Percentiles rank a stretch among this genome's conserved stretches.
Conservation (phyloP, 1,140 invertebrate genomes). For the Orius laevigatus region DNA sequence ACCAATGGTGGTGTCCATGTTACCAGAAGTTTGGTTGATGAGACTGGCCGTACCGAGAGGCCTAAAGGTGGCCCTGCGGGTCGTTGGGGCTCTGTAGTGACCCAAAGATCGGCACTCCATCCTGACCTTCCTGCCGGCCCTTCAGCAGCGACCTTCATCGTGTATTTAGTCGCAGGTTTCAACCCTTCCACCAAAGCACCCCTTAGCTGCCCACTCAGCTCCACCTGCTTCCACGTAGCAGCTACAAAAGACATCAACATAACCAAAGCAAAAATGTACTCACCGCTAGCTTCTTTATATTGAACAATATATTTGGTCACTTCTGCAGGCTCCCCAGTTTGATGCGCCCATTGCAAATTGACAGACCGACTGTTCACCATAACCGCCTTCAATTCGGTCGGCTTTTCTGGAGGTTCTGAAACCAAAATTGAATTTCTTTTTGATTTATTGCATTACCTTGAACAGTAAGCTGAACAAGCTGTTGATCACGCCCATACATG, state of each 20-base stretch:
- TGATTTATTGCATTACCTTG: slow-evolving; percentile 40
- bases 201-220: slow-evolving; percentile 40
- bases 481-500: slow-evolving; percentile 64
- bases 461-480: slow-evolving; percentile 60
- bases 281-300: slow-evolving; percentile 34
- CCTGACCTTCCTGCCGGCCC: slow-evolving; percentile 55
- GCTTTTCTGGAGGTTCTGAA: slow-evolving; percentile 53
- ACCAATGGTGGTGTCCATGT: slow-evolving; percentile 54
- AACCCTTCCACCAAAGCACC: slow-evolving; percentile 48
- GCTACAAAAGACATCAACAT: slow-evolving; percentile 21
- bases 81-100: slow-evolving; percentile 58
- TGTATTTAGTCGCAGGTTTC: slow-evolving; percentile 60
- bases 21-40: slow-evolving; percentile 57
- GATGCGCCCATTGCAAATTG: slow-evolving; percentile 59
- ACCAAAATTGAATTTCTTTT: slow-evolving; percentile 3
- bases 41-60: slow-evolving; percentile 48
- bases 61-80: slow-evolving; percentile 41
- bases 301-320: slow-evolving; percentile 60
- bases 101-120: slow-evolving; percentile 47
- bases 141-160: slow-evolving; percentile 55
- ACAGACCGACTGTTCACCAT: slow-evolving; percentile 52
- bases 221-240: slow-evolving; percentile 47
- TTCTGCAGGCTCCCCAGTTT: slow-evolving; percentile 43
- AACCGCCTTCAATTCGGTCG: slow-evolving; percentile 45
- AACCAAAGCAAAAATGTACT: neutral